These are phyloP conservation scores for Petrocephalus sullivani DNA, from an alignment of 2,797 vertebrate genomes.

Conservation along the genomic window DNA sequence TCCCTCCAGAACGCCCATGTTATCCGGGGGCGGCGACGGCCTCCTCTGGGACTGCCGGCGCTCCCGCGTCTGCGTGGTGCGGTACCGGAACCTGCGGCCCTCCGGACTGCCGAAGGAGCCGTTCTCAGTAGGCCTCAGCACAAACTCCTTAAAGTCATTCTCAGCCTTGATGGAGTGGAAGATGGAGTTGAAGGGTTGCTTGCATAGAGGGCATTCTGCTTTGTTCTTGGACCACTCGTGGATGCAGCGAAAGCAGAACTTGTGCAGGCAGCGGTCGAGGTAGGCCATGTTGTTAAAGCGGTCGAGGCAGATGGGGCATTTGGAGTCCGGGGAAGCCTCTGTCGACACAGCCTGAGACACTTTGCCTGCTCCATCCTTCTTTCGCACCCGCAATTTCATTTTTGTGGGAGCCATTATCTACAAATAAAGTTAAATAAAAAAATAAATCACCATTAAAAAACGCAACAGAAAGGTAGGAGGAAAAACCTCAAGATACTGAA, in stretches of 20 bases:
- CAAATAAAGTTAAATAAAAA: background rate
- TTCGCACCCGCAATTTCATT: constrained; percentile 66
- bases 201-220: constrained; percentile 87
- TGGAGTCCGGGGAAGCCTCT: constrained; percentile 82
- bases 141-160: constrained; percentile 69
- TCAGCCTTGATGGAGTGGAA: constrained; percentile 79
- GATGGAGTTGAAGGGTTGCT: constrained; percentile 84
- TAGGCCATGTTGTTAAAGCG: constrained; percentile 82
- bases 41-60: constrained; percentile 46
- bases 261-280: constrained; percentile 81
- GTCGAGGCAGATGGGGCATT: constrained; percentile 89
- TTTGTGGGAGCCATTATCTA: constrained; percentile 69
- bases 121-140: constrained; percentile 45
- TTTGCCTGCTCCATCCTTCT: constrained; percentile 55
- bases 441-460: no score
- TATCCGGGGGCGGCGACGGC: constrained; percentile 56
- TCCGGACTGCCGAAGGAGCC: constrained; percentile 57
- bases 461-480: background rate
- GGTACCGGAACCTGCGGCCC: constrained; percentile 60
- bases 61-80: constrained; percentile 60
- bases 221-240: constrained; percentile 90
- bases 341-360: constrained; percentile 51
- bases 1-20: constrained; percentile 70
- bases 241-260: constrained; percentile 87
- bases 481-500: background rate